These are phyloP conservation scores for Odobenus rosmarus DNA, from an alignment of 2,113 vertebrate species.

Conservation along the genomic window DNA sequence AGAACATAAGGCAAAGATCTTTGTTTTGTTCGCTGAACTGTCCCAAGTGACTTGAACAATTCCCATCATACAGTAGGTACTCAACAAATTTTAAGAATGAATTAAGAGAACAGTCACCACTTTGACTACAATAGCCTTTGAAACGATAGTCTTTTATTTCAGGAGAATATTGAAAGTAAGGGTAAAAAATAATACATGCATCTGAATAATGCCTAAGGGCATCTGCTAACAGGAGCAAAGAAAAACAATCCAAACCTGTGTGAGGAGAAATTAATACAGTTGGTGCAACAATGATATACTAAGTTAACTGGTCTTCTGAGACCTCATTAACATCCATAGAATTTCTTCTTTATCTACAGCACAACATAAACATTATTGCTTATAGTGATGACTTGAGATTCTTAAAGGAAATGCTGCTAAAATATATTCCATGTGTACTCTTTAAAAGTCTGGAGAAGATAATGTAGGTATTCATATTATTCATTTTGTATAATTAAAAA, in stretches of 20 bases:
- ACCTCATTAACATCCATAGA: background rate
- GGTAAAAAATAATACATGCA: background rate
- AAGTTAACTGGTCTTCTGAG: background rate
- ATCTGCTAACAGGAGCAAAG: background rate
- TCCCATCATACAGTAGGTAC: background rate
- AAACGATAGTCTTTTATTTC: background rate
- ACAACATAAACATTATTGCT: conserved; percentile 19
- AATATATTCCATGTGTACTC: conserved; percentile 8
- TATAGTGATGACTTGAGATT: background rate
- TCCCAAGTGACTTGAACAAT: background rate
- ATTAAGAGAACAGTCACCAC: background rate
- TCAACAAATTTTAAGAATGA: background rate
- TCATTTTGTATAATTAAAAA: background rate
- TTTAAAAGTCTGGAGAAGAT: conserved; percentile 22
- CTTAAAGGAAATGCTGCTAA: conserved; percentile 44
- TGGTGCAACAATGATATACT: background rate
- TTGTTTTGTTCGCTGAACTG: background rate
- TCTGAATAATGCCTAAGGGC: background rate
- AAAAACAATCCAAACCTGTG: background rate
- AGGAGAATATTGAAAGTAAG: background rate
- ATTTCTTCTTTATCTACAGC: background rate
- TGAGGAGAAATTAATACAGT: background rate
- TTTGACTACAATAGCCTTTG: background rate
- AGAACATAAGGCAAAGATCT: background rate
- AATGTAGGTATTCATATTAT: conserved; percentile 18